These are phyloP conservation scores for Danio kyathit DNA, from an alignment of 2,797 vertebrate species.

Conservation along the genomic window DNA sequence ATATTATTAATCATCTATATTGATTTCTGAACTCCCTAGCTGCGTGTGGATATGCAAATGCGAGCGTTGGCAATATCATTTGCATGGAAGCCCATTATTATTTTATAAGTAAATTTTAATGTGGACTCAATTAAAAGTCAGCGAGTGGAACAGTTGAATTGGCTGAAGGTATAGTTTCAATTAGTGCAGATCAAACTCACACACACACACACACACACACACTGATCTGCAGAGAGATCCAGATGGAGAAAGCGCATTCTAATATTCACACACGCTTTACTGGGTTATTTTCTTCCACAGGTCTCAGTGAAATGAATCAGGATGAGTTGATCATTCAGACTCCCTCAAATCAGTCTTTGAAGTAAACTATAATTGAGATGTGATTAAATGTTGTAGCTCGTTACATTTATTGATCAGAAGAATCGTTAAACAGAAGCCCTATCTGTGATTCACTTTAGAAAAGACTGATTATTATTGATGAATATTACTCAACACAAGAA, in stretches of 20 bases:
- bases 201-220: constrained; percentile 43
- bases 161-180: constrained; percentile 82
- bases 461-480: background rate
- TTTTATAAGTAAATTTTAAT: constrained; percentile 87
- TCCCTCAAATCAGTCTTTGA: constrained; percentile 6
- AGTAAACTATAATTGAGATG: constrained; percentile 31
- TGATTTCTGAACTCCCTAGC: constrained; percentile 84
- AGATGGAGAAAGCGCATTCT: constrained; percentile 67
- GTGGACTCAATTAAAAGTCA: constrained; percentile 86
- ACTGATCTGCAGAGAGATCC: constrained; percentile 68
- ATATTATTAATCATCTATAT: constrained; percentile 88
- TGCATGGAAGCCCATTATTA: constrained; percentile 85
- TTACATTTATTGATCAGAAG: constrained; percentile 32
- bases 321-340: constrained; percentile 22
- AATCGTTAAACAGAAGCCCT: constrained; percentile 8
- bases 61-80: constrained; percentile 79
- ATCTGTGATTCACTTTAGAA: background rate
- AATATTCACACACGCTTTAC: constrained; percentile 67
- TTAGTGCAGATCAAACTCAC: constrained; percentile 79
- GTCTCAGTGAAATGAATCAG: constrained; percentile 63
- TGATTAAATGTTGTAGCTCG: constrained; percentile 28
- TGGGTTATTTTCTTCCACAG: constrained; percentile 28
- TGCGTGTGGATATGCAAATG: constrained; percentile 83
- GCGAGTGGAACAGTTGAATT: constrained; percentile 81
- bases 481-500: background rate